phyloP scores from a whole-genome alignment of 2,113 vertebrate species.

The Cranoglanis bouderius region DNA sequence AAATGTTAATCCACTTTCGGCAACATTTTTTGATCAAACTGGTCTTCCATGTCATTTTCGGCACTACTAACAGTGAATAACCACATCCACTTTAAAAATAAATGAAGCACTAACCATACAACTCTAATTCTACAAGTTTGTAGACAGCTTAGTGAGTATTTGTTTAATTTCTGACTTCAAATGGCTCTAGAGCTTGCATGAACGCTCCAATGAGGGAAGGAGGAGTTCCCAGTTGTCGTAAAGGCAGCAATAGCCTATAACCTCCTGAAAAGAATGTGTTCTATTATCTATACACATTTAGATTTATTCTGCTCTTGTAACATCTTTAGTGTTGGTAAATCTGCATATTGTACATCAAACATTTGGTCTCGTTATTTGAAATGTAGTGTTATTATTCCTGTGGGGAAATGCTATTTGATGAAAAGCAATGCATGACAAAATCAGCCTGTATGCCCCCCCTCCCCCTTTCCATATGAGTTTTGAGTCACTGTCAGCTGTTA shows the following conservation, averaged over 20 bases:
- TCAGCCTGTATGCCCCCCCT: neutral
- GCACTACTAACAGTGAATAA: neutral
- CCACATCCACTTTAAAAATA: neutral
- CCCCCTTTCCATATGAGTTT: neutral
- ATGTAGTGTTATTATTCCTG: neutral
- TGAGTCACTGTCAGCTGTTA: neutral
- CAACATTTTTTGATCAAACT: neutral
- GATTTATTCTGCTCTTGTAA: neutral
- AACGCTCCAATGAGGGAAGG: neutral
- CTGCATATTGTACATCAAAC: neutral
- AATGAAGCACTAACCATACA: neutral
- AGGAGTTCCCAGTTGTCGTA: neutral
- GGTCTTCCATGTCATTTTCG: no score
- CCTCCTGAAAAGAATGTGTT: neutral
- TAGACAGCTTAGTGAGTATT: neutral
- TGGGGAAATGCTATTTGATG: neutral
- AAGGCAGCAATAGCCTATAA: neutral
- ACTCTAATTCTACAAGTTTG: neutral
- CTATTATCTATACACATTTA: neutral
- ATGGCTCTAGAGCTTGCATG: neutral
- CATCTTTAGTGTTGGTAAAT: neutral
- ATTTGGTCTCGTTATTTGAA: neutral
- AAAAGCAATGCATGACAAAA: neutral
- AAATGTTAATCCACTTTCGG: neutral
- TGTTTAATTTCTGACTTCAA: neutral